A percentile compares a stretch with the other conserved stretches of the same genome.
Conservation (phyloP, 1,140 invertebrate genomes). For the Rhopalosiphum maidis region DNA sequence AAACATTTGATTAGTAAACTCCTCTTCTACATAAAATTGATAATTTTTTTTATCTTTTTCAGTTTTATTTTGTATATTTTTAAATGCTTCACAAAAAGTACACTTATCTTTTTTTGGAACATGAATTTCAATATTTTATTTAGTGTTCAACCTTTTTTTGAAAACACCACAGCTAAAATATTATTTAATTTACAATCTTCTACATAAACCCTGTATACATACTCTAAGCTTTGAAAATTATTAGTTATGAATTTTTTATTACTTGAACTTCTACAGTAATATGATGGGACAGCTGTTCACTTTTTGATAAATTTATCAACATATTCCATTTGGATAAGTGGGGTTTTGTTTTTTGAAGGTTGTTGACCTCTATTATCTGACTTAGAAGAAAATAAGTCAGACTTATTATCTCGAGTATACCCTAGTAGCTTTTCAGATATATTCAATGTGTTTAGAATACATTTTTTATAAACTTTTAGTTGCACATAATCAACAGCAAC, state of each 20-base stretch:
- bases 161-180: slow-evolving; percentile 15
- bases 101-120: neutral
- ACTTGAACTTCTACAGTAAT: neutral
- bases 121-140: neutral
- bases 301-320: slow-evolving; percentile 13
- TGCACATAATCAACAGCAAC: neutral
- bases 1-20: slow-evolving; percentile 12
- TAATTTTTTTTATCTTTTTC: slow-evolving; percentile 15
- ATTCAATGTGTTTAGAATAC: slow-evolving; percentile 19
- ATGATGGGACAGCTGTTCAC: neutral
- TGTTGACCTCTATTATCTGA: slow-evolving; percentile 5
- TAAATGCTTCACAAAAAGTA: neutral
- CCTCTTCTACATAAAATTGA: neutral
- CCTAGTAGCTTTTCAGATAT: slow-evolving; percentile 21
- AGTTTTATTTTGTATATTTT: neutral
- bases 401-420: slow-evolving; percentile 10
- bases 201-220: neutral
- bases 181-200: slow-evolving; percentile 8
- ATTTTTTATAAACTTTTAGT: neutral
- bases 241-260: slow-evolving; percentile 18
- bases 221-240: slow-evolving; percentile 6
- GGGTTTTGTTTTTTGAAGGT: neutral
- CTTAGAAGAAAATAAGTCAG: neutral
- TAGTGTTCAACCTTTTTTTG: neutral
- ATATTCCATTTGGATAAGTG: neutral